phyloP scores from a whole-genome alignment of 2,113 vertebrate genomes.

The Gambusia holbrooki region DNA sequence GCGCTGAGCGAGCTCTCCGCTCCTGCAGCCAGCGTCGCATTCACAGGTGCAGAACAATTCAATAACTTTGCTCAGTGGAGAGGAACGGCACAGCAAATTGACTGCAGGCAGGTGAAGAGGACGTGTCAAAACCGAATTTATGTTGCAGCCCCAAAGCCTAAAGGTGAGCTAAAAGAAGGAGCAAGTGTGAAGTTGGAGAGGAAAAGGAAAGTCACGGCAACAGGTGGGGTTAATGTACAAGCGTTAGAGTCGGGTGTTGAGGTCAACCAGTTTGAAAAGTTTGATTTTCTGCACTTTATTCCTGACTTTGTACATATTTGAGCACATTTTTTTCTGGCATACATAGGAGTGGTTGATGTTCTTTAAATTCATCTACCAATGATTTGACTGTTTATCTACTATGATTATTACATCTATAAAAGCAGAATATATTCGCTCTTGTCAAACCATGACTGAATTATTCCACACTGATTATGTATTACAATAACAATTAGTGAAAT shows the following conservation, averaged over 20 bases:
- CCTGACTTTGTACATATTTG: not conserved
- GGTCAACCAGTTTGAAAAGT: too few relatives aligned
- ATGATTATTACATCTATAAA: too few relatives aligned
- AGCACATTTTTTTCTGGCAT: not conserved
- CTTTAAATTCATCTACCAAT: too few relatives aligned
- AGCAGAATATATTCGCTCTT: too few relatives aligned
- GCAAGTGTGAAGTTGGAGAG: not conserved
- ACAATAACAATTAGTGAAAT: too few relatives aligned
- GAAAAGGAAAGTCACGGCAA: not conserved
- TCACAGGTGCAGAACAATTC: not conserved
- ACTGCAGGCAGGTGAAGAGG: constrained; percentile 44
- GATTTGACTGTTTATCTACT: too few relatives aligned
- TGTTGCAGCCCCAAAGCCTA: constrained; percentile 29
- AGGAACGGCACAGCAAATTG: constrained; percentile 47
- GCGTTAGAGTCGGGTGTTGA: not conserved
- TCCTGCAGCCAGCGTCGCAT: not conserved
- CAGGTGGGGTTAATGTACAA: not conserved
- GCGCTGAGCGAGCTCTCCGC: constrained; percentile 13
- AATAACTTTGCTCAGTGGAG: constrained; percentile 13
- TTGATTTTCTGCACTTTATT: not conserved
- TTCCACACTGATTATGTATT: too few relatives aligned
- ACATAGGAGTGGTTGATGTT: not conserved
- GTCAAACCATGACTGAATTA: too few relatives aligned
- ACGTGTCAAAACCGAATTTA: constrained; percentile 44
- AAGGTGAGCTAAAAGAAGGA: constrained; percentile 17